phyloP scores from a whole-genome alignment of 2,797 vertebrate genomes.

The Microcaecilia unicolor region DNA sequence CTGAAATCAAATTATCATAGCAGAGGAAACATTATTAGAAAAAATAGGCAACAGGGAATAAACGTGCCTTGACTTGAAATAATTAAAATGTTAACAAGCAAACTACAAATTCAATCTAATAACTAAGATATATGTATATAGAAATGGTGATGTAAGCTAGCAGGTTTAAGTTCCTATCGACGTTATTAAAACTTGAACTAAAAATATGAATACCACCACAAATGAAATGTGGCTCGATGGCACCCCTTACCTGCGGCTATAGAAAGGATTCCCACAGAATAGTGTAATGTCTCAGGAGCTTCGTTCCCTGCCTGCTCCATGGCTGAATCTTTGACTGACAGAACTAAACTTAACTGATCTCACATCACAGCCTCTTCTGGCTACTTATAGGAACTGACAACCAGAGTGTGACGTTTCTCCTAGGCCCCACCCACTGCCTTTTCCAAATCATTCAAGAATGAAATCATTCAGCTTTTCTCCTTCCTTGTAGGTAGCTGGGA shows the following conservation, averaged over 20 bases:
- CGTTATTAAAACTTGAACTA: neutral
- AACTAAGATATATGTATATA: too few species aligned
- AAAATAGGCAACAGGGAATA: neutral
- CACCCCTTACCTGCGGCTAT: neutral
- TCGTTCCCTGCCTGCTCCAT: neutral
- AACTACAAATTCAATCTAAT: too few species aligned
- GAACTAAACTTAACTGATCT: neutral
- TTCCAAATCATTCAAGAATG: too few species aligned
- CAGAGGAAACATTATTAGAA: neutral
- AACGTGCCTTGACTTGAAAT: neutral
- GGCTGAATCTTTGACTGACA: neutral
- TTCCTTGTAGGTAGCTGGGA: too few species aligned
- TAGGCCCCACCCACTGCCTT: too few species aligned
- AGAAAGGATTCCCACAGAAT: neutral
- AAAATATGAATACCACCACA: too few species aligned
- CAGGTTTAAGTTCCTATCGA: too few species aligned
- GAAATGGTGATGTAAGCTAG: too few species aligned
- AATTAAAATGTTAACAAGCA: too few species aligned
- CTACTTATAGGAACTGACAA: too few species aligned
- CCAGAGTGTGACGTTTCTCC: too few species aligned
- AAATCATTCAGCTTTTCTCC: too few species aligned
- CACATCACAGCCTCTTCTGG: neutral
- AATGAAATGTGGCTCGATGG: neutral
- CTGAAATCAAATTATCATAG: conserved; percentile 29
- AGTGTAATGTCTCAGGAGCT: neutral